Evolutionary conservation across 2,113 vertebrate genomes (phyloP).

Genomic region (Eudyptes chrysolophus): DNA sequence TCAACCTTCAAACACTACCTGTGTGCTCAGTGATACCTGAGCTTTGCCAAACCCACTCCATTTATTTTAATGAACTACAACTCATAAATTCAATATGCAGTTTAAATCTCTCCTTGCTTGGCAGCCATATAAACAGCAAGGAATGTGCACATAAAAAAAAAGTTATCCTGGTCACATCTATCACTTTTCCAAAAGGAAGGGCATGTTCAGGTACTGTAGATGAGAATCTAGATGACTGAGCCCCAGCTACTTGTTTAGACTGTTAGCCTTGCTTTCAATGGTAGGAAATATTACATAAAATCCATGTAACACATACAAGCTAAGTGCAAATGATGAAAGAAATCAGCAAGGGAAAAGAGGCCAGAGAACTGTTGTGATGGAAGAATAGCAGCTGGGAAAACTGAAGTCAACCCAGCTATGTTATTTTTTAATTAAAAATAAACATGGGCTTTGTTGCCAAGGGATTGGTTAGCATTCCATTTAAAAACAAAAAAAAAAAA

Average conservation of each 20-base stretch:
- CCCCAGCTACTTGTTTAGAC: constrained; percentile 25
- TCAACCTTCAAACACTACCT: not conserved
- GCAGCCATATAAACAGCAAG: not conserved
- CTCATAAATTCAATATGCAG: not conserved
- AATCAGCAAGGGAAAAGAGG: constrained; percentile 61
- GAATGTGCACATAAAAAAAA: not conserved
- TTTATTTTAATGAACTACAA: constrained; percentile 1
- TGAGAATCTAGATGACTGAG: not conserved
- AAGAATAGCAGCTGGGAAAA: constrained; percentile 62
- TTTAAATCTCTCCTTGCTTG: not conserved
- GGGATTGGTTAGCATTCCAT: constrained; percentile 72
- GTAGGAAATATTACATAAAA: constrained; percentile 56
- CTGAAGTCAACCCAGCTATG: constrained; percentile 68
- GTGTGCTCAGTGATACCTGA: not conserved
- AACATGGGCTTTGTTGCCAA: constrained; percentile 68
- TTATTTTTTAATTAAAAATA: constrained; percentile 79
- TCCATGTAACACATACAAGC: constrained; percentile 5
- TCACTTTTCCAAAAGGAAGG: not conserved
- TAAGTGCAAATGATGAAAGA: constrained; percentile 61
- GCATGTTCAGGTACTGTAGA: not conserved
- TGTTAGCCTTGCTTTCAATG: constrained; percentile 17
- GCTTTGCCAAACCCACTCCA: not conserved
- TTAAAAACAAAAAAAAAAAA: not conserved
- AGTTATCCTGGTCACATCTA: not conserved
- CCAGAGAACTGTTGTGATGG: constrained; percentile 46